Conservation (phyloP, 2,888 invertebrate genomes). For the Drosophila multiciliata region DNA sequence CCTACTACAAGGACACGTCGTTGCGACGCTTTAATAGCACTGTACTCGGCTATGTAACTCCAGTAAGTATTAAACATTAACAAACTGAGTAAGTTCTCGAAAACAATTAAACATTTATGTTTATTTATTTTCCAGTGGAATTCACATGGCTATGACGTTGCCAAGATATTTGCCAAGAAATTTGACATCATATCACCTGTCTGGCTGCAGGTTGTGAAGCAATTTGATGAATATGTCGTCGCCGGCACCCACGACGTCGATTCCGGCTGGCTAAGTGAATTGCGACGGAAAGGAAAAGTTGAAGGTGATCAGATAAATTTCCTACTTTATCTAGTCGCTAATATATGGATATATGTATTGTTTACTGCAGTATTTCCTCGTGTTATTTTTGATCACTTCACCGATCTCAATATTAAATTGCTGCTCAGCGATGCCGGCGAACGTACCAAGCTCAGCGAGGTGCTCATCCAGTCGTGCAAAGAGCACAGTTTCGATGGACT, state of each 20-base stretch:
- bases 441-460: conserved; percentile 88
- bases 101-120: background rate
- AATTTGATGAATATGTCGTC: conserved; percentile 88
- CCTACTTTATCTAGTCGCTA: background rate
- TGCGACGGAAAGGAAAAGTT: conserved; percentile 86
- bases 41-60: conserved; percentile 96
- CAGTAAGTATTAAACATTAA: conserved; percentile 86
- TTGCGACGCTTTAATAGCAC: conserved; percentile 89
- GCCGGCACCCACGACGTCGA: conserved; percentile 94
- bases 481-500: conserved; percentile 94
- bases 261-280: conserved; percentile 91
- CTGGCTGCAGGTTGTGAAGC: conserved; percentile 94
- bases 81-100: background rate
- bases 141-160: conserved; percentile 95
- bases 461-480: conserved; percentile 89
- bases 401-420: conserved; percentile 89
- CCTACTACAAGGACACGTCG: conserved; percentile 90
- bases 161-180: conserved; percentile 94
- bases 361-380: conserved; percentile 91
- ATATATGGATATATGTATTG: conserved; percentile 64
- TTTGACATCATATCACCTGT: conserved; percentile 97
- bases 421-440: conserved; percentile 90
- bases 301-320: conserved; percentile 41
- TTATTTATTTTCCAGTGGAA: conserved; percentile 91
- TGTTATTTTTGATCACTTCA: conserved; percentile 95